phyloP scores from a whole-genome alignment of 2,113 vertebrate genomes.

The Poicephalus gulielmi region DNA sequence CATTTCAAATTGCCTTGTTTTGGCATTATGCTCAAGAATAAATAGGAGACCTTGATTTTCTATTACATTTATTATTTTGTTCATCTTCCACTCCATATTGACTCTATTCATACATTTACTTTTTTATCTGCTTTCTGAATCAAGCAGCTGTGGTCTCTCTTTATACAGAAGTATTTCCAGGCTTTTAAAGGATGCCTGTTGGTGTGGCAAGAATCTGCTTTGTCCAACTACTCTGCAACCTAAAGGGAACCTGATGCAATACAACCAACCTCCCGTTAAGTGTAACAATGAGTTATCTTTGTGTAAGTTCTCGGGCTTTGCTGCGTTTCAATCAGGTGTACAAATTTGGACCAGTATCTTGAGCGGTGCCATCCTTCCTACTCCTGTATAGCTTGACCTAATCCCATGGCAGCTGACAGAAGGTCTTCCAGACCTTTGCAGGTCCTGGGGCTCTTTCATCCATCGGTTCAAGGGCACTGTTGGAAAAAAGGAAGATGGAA shows the following conservation, averaged over 20 bases:
- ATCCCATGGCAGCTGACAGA: neutral
- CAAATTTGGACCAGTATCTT: neutral
- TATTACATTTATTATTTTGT: constrained; percentile 12
- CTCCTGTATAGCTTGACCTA: neutral
- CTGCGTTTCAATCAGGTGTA: neutral
- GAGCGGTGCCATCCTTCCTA: neutral
- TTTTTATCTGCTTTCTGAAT: neutral
- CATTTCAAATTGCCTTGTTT: constrained; percentile 31
- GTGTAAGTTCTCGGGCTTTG: neutral
- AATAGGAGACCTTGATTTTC: constrained; percentile 47
- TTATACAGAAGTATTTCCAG: neutral
- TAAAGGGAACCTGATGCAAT: neutral
- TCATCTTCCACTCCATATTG: neutral
- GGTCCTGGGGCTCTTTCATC: neutral
- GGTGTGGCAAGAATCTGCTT: neutral
- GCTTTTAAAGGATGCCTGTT: neutral
- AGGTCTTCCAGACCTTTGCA: neutral
- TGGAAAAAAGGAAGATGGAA: neutral
- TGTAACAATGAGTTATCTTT: neutral
- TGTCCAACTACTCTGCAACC: neutral
- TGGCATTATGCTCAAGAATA: constrained; percentile 1
- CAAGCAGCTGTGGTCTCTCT: constrained; percentile 31
- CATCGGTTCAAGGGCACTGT: neutral
- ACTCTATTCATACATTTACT: constrained; percentile 6
- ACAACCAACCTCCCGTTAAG: neutral